phyloP scores from a whole-genome alignment of 2,113 vertebrate genomes.

The Hiodon tergisus region DNA sequence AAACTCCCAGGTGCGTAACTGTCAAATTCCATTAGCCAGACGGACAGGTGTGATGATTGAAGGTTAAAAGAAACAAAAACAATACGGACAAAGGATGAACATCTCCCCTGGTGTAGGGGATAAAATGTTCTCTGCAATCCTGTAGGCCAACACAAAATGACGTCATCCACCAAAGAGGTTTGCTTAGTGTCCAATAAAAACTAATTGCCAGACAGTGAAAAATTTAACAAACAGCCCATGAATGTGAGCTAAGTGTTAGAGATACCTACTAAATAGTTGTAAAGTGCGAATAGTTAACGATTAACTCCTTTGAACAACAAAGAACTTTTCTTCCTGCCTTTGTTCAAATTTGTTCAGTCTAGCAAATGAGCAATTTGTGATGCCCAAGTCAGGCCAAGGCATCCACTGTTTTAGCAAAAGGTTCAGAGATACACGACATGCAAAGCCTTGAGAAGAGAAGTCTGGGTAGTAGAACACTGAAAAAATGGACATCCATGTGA shows the following conservation, averaged over 20 bases:
- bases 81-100: background rate
- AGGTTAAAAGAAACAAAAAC: background rate
- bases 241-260: background rate
- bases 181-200: background rate
- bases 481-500: conserved; percentile 18
- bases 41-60: background rate
- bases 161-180: background rate
- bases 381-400: background rate
- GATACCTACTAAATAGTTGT: background rate
- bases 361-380: background rate
- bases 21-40: background rate
- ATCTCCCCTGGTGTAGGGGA: background rate
- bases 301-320: background rate
- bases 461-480: conserved; percentile 37
- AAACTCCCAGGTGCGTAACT: background rate
- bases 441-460: conserved; percentile 34
- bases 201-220: background rate
- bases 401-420: background rate
- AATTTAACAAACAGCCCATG: background rate
- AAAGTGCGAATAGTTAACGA: background rate
- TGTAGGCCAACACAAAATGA: background rate
- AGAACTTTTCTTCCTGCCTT: background rate
- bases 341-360: background rate
- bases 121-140: background rate
- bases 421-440: conserved; percentile 19